These are phyloP conservation scores for Ametastegia equiseti DNA, from an alignment of 2,888 invertebrate species.

Conservation along the genomic window DNA sequence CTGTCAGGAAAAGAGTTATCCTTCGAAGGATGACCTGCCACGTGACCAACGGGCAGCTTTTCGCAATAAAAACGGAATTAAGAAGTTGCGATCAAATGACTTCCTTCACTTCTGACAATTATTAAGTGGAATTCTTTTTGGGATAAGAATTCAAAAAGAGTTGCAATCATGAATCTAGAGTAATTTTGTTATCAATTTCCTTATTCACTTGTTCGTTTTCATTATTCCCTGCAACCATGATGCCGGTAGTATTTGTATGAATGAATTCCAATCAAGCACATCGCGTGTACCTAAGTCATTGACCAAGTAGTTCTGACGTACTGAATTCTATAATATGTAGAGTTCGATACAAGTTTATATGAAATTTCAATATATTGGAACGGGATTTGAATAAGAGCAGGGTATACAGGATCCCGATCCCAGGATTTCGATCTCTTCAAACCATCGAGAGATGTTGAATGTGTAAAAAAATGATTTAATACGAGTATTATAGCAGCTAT, in stretches of 20 bases:
- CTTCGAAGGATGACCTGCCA: neutral
- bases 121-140: neutral
- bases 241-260: neutral
- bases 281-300: neutral
- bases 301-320: neutral
- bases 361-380: neutral
- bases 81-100: neutral
- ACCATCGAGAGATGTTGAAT: conserved; percentile 21
- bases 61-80: neutral
- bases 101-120: neutral
- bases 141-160: neutral
- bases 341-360: neutral
- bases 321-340: neutral
- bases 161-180: neutral
- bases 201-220: neutral
- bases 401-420: neutral
- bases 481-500: neutral
- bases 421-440: neutral
- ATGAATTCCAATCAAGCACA: neutral
- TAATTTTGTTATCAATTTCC: neutral
- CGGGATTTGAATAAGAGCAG: neutral
- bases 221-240: neutral
- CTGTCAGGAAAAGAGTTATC: conserved; percentile 5
- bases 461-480: conserved; percentile 34
- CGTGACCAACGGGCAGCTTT: neutral